A percentile compares a stretch with the other conserved stretches of the same genome.
Evolutionary conservation across 1,140 invertebrate genomes (phyloP).

Genomic region (Eubasilissa regina): DNA sequence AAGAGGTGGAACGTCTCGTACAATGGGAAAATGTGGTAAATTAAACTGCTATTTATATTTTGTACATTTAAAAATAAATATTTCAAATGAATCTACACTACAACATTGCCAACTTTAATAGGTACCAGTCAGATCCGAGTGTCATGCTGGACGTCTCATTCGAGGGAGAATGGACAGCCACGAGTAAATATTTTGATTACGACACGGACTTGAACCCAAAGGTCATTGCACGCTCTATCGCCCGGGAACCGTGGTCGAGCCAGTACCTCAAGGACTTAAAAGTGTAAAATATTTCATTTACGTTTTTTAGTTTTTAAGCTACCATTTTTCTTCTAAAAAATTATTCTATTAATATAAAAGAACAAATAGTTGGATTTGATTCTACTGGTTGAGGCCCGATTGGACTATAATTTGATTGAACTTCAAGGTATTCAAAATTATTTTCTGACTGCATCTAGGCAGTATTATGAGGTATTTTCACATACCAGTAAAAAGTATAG

Average conservation of each 20-base stretch:
- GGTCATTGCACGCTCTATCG: constrained; percentile 76
- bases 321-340: too few species aligned
- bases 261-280: constrained; percentile 78
- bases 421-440: too few species aligned
- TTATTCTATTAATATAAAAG: too few species aligned
- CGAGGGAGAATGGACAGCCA: constrained; percentile 71
- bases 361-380: too few species aligned
- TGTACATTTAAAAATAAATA: too few species aligned
- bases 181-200: constrained; percentile 76
- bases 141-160: constrained; percentile 71
- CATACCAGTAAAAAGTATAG: too few species aligned
- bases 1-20: constrained; percentile 77
- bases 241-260: constrained; percentile 77
- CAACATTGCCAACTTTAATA: constrained; percentile 56
- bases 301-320: not conserved
- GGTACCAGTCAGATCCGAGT: constrained; percentile 67
- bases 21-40: constrained; percentile 77
- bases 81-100: too few species aligned
- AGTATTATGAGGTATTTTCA: too few species aligned
- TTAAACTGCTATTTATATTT: not conserved
- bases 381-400: too few species aligned
- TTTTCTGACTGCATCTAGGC: too few species aligned
- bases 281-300: constrained; percentile 67
- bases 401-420: too few species aligned
- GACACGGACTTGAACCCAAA: constrained; percentile 77